Base-by-base conservation (phyloP, 2,797 vertebrate species). In the Poliocrania exsul region DNA sequence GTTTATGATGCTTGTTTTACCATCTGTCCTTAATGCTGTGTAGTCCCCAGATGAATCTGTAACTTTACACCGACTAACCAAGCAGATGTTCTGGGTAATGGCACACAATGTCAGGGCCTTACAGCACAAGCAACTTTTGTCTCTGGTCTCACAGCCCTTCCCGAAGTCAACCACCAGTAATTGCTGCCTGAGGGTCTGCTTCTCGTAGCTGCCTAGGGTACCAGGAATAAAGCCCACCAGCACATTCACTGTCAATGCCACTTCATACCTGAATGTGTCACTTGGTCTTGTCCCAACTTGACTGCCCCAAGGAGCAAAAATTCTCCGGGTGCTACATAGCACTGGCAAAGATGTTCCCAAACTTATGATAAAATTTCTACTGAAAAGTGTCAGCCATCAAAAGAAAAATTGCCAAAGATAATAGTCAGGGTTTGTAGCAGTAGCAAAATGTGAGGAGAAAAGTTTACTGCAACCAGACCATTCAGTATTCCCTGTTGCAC, bases 21-120 rank as follows among this genome's bases (percentile, higher is more conserved):
- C 97, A 97, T 97, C 97, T 97, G 97, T 95, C 97, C 97, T 96
- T 91, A 96, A 95, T 80, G 83, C 82, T 92, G 88, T 84, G 72
- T 50, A 92, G 90, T 91, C 92, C 91, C 96, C 94, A 92, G 88
- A 86, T 97, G 97, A 95, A 94, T 95, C 87, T 83, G 74, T 37
- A 92, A 94, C 93, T 97, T 97, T 95, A 96, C 75, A 97, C 37
- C 80, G 82, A 90, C 92, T 86, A 97, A 87, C 67, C 77, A 81
- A 93, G 78, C 95, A 97, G 97, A 96, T 96, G 97, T 95, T 86
- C 21, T 3, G 77, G 81, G 85, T 78, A 91, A 94, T 53, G 64
- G 50, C 11, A 24, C 54, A 77, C 47, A 25, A 60, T 47, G 3
- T 49, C 13, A 14, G 20, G 42, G 56, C 57, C 29, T 37, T 81